phyloP scores from a whole-genome alignment of 2,797 vertebrate species.

The Sebastes oblongus region DNA sequence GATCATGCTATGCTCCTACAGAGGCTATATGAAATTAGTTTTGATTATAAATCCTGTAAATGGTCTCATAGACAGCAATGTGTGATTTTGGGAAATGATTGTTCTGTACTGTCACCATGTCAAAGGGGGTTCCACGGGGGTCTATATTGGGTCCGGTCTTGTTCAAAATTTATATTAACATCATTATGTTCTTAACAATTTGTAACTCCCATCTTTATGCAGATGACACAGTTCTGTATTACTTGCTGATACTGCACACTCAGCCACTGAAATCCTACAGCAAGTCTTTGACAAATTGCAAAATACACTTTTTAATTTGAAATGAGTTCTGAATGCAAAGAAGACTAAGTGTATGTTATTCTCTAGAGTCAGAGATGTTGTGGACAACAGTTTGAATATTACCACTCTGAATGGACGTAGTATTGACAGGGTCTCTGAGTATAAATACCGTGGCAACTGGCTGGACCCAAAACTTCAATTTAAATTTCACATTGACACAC shows the following conservation, averaged over 20 bases:
- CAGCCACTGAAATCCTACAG: no score
- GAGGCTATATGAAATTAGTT: no score
- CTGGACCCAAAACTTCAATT: not conserved
- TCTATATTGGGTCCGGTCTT: not conserved
- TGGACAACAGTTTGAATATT: not conserved
- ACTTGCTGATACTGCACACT: not conserved
- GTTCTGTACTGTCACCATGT: not conserved
- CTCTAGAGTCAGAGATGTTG: not conserved
- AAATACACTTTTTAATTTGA: not conserved
- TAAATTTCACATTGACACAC: not conserved
- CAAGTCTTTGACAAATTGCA: not conserved
- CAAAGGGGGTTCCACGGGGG: not conserved
- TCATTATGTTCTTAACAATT: not conserved
- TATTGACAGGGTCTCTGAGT: not conserved
- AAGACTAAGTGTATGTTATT: not conserved
- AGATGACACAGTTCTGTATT: not conserved
- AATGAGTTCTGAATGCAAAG: not conserved
- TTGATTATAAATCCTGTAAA: no score
- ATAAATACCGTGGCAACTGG: not conserved
- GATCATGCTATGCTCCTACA: no score
- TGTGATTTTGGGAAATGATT: not conserved
- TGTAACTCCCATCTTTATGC: not conserved
- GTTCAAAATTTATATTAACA: not conserved
- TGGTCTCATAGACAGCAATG: no score
- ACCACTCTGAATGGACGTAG: not conserved